Evolutionary conservation across 1,140 invertebrate species (phyloP).

Genomic region (Diplogasteroides magnus): DNA sequence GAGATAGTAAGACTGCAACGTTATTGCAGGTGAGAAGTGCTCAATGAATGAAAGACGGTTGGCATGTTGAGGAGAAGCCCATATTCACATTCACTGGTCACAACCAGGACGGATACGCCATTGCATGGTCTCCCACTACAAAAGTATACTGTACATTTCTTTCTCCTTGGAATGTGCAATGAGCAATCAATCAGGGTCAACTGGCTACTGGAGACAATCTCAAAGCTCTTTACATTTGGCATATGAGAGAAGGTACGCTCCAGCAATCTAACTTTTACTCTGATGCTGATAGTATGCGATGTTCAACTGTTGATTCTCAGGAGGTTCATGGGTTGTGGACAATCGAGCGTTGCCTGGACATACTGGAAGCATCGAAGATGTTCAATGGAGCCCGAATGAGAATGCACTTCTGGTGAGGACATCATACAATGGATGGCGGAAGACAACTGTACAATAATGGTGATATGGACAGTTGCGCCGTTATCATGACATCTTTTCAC

Average conservation of each 20-base stretch:
- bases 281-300: too few relatives aligned
- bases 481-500: too few relatives aligned
- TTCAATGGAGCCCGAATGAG: slow-evolving; percentile 98
- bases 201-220: slow-evolving; percentile 45
- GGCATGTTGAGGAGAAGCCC: slow-evolving; percentile 67
- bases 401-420: slow-evolving; percentile 65
- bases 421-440: too few relatives aligned
- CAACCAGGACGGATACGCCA: slow-evolving; percentile 80
- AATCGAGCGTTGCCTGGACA: slow-evolving; percentile 80
- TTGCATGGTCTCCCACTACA: slow-evolving; percentile 81
- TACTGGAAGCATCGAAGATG: slow-evolving; percentile 80
- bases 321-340: slow-evolving; percentile 77
- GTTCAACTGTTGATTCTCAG: too few relatives aligned
- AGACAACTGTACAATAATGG: too few relatives aligned
- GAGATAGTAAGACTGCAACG: too few relatives aligned
- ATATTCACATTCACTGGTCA: slow-evolving; percentile 84
- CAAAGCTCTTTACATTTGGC: slow-evolving; percentile 73
- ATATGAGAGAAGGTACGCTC: slow-evolving; percentile 63
- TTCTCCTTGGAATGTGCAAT: too few relatives aligned
- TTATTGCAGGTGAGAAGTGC: too few relatives aligned
- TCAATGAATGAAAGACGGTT: too few relatives aligned
- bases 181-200: slow-evolving; percentile 1
- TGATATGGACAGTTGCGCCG: too few relatives aligned
- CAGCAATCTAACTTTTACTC: too few relatives aligned
- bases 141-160: too few relatives aligned